These are phyloP conservation scores for Lagria hirta DNA, from an alignment of 2,888 invertebrate species.

Conservation along the genomic window DNA sequence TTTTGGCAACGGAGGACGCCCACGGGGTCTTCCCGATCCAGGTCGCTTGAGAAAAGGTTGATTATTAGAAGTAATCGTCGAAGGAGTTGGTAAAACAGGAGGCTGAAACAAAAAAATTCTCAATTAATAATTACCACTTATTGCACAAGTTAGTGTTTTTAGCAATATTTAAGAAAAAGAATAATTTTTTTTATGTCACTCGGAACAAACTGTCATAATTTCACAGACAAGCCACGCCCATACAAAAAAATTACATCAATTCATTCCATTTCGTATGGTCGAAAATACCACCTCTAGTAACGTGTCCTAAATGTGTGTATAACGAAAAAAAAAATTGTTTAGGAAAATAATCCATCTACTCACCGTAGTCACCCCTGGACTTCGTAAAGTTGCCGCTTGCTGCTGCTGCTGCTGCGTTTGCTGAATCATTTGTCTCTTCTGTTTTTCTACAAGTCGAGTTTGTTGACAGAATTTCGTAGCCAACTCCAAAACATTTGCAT, in stretches of 20 bases:
- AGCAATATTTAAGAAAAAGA: no score
- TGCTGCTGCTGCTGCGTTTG: constrained; percentile 31
- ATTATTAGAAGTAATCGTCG: constrained; percentile 24
- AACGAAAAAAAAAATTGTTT: no score
- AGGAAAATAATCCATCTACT: no score
- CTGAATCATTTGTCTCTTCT: constrained; percentile 52
- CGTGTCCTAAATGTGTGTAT: no score
- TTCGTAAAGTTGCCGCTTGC: constrained; percentile 29
- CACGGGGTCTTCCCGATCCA: constrained; percentile 55
- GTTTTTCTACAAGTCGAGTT: constrained; percentile 61
- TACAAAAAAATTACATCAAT: no score
- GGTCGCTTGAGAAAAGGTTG: constrained; percentile 41
- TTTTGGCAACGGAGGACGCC: constrained; percentile 56
- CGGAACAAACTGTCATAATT: no score
- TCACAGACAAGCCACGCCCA: no score
- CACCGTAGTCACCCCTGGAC: constrained; percentile 36
- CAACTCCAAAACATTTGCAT: constrained; percentile 64
- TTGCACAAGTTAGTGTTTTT: no score
- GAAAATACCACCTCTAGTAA: no score
- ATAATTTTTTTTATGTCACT: background rate
- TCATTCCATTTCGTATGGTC: no score
- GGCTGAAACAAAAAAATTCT: constrained; percentile 29
- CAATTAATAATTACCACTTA: constrained; percentile 1
- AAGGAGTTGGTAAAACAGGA: constrained; percentile 38
- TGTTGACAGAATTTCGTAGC: constrained; percentile 73